Conservation (phyloP, 2,113 vertebrate species). For the Psilopsiagon aurifrons region DNA sequence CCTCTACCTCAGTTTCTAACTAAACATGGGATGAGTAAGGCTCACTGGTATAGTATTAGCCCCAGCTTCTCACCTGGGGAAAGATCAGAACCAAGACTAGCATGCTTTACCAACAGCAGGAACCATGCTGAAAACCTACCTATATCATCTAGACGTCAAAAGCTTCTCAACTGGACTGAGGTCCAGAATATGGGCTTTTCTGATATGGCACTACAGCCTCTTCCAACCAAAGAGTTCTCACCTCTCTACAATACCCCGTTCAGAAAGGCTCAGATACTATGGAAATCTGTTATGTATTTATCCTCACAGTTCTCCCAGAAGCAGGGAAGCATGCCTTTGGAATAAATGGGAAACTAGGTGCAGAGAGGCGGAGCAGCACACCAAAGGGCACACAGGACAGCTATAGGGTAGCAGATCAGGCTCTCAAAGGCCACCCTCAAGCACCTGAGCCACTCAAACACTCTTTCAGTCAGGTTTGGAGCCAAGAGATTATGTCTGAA, state of each 20-base stretch:
- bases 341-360: background rate
- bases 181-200: background rate
- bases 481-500: background rate
- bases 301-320: background rate
- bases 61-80: background rate
- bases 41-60: background rate
- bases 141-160: background rate
- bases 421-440: background rate
- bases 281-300: background rate
- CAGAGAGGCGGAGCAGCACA: background rate
- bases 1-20: background rate
- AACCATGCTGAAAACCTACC: background rate
- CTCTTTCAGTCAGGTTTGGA: background rate
- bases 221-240: background rate
- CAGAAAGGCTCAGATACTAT: background rate
- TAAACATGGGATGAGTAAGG: background rate
- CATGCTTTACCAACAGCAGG: background rate
- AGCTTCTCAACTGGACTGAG: background rate
- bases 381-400: background rate
- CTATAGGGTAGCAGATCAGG: background rate
- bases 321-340: background rate
- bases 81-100: background rate
- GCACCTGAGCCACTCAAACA: background rate
- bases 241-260: background rate
- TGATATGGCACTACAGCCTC: background rate